Conservation (phyloP, 92 coral and sea anemone genomes). For the Parazoanthus darwini region DNA sequence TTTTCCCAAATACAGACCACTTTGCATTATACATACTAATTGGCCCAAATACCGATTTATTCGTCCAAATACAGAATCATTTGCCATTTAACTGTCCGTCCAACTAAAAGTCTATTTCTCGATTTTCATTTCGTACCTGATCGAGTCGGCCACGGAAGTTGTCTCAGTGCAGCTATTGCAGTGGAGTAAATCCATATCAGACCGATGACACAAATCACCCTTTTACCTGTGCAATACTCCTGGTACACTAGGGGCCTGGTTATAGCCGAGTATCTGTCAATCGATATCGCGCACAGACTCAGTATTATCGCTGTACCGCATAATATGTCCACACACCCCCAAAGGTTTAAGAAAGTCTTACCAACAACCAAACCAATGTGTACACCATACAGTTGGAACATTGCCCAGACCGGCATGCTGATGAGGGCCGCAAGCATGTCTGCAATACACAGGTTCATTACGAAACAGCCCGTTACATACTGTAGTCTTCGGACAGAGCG, state of each 20-base stretch:
- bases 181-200: conserved; percentile 78
- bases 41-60: too few relatives aligned
- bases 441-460: conserved; percentile 84
- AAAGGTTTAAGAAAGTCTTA: conserved; percentile 48
- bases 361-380: conserved; percentile 51
- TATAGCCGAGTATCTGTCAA: conserved; percentile 79
- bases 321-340: conserved; percentile 77
- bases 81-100: too few relatives aligned
- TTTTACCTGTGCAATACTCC: conserved; percentile 59
- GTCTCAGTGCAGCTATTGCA: conserved; percentile 59
- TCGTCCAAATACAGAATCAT: too few relatives aligned
- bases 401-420: conserved; percentile 91
- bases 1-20: too few relatives aligned
- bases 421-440: conserved; percentile 76
- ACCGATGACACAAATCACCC: conserved; percentile 55
- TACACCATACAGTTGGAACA: conserved; percentile 63
- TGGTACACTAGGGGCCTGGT: conserved; percentile 72
- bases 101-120: too few relatives aligned
- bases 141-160: conserved; percentile 42
- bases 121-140: conserved; percentile 2
- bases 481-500: conserved; percentile 58
- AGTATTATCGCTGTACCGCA: conserved; percentile 89
- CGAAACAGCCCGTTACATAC: conserved; percentile 70
- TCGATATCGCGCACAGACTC: conserved; percentile 83
- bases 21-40: too few relatives aligned